Evolutionary conservation across 2,113 vertebrate genomes (phyloP), one percentile per base, ranked within the genome.

Genomic region (Pteruthius melanotis): DNA sequence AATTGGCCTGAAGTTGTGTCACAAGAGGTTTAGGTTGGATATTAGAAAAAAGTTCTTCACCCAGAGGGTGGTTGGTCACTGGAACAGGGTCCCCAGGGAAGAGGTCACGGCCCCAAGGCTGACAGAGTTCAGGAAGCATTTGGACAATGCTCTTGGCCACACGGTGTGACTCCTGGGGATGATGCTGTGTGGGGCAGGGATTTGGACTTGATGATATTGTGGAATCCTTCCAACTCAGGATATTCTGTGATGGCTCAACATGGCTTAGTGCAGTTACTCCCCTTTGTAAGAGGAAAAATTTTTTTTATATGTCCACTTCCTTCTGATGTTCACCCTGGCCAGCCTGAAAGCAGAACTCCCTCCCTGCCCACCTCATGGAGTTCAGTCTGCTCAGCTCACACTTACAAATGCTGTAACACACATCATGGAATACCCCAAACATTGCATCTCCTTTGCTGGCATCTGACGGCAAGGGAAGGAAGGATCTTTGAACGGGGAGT

Each of bases 401-500:
- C 11, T 19, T 61, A 40, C 2, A 66, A 37, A 31, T 44, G 39
- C 47, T 0, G 0, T 79, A 40, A 64, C 0, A 1, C 11, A 6
- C 23, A 45, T 15, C 5, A 18, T 18, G 53, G 56, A 33, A 89
- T 45, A 35, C 15, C 2, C 5, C 39, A 7, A 57, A 52, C 1
- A 52, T 33, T 47, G 16, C 37, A 31, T 68, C 8, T 4, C 44
- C 31, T 91, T 57, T 65, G 6, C n/a, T 56, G 71, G 28, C 26
- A 33, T 30, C 57, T 56, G 54, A 80, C 28, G 11, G n/a, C 42
- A 83, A 65, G 24, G 3, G 13, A 68, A 84, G n/a, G 37, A 64
- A 79, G 37, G 42, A 33, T 69, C 49, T 72, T 74, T 17, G 13
- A 59, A 27, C 0, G 0, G 11, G 45, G 42, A n/a, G n/a, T n/a